Evolutionary conservation across 2,888 invertebrate species (phyloP).

Genomic region (Noctua janthina): DNA sequence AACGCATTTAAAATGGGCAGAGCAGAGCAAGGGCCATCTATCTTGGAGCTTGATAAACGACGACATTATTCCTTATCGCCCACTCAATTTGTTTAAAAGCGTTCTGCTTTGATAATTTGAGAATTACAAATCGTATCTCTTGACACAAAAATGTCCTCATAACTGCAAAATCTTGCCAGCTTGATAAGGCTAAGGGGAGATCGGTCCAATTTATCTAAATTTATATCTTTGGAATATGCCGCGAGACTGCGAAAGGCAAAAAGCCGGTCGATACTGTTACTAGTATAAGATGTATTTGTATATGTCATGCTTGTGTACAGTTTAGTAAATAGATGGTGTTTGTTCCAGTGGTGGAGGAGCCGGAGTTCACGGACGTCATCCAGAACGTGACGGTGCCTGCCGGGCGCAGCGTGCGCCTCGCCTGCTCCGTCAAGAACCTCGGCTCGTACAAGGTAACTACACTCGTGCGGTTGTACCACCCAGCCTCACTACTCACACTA

Average conservation of each 20-base stretch:
- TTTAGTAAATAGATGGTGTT: constrained; percentile 65
- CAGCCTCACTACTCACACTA: constrained; percentile 11
- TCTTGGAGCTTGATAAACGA: constrained; percentile 90
- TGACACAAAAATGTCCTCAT: constrained; percentile 88
- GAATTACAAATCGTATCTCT: constrained; percentile 89
- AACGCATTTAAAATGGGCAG: constrained; percentile 91
- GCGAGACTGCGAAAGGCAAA: constrained; percentile 43
- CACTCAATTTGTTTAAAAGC: constrained; percentile 91
- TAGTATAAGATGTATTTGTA: constrained; percentile 9
- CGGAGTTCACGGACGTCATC: constrained; percentile 97
- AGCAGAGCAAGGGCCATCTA: constrained; percentile 89
- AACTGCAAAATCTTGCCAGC: constrained; percentile 82
- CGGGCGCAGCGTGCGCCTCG: constrained; percentile 96
- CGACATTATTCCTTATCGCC: constrained; percentile 91
- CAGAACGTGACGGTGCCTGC: constrained; percentile 97
- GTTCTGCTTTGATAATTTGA: constrained; percentile 90
- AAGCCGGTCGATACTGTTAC: constrained; percentile 30
- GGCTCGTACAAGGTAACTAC: constrained; percentile 95
- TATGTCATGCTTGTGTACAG: constrained; percentile 19
- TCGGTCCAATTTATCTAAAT: constrained; percentile 81
- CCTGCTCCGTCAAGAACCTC: constrained; percentile 97
- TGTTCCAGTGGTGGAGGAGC: constrained; percentile 95
- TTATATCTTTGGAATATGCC: constrained; percentile 75
- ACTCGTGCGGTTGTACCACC: background rate
- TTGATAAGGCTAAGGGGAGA: constrained; percentile 78